A percentile compares a stretch with the other conserved stretches of the same genome.
Conservation (phyloP, 2,888 invertebrate species). For the Diadromus collaris region DNA sequence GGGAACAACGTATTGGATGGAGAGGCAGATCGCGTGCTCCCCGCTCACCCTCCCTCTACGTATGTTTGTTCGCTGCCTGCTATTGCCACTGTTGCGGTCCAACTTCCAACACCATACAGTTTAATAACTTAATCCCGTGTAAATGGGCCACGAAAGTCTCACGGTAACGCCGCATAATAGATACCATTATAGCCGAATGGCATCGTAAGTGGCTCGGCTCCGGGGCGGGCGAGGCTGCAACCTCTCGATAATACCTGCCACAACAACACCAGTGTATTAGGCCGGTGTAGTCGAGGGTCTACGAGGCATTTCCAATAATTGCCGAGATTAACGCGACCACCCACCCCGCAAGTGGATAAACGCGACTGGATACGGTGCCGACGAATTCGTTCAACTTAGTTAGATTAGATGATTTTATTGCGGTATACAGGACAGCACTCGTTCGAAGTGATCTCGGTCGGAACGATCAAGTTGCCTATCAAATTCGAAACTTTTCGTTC, state of each 20-base stretch:
- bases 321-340: slow-evolving; percentile 33
- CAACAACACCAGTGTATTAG: slow-evolving; percentile 7
- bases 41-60: background rate
- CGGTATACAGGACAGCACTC: background rate
- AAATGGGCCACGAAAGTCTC: slow-evolving; percentile 47
- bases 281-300: background rate
- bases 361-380: slow-evolving; percentile 6
- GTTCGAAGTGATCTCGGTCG: background rate
- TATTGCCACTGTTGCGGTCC: slow-evolving; percentile 13
- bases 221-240: background rate
- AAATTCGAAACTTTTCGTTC: slow-evolving; percentile 17
- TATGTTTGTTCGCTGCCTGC: background rate
- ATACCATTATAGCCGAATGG: slow-evolving; percentile 43
- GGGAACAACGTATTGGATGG: slow-evolving; percentile 23
- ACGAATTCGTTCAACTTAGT: slow-evolving; percentile 10
- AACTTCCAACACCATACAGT: slow-evolving; percentile 27
- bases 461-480: background rate
- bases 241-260: slow-evolving; percentile 24
- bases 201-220: slow-evolving; percentile 31
- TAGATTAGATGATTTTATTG: slow-evolving; percentile 4
- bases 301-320: slow-evolving; percentile 32
- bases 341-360: slow-evolving; percentile 1
- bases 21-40: slow-evolving; percentile 30
- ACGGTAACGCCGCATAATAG: slow-evolving; percentile 39
- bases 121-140: slow-evolving; percentile 50